Percentiles rank a stretch among this genome's conserved stretches.
Conservation (phyloP, 2,797 vertebrate genomes). For the Hoplostethus mediterraneus region DNA sequence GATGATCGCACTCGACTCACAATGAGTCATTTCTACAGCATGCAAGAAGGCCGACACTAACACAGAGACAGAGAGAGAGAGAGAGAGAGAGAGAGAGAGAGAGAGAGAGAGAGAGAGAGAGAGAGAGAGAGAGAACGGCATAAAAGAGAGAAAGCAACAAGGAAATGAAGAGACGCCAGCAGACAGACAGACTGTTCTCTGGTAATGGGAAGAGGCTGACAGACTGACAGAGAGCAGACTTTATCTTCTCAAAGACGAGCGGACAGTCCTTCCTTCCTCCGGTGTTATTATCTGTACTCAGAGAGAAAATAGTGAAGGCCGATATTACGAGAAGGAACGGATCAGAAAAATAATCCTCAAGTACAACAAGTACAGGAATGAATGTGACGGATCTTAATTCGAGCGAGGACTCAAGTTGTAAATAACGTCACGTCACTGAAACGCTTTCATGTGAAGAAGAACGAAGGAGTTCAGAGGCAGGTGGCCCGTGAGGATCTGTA, state of each 20-base stretch:
- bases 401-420: no score
- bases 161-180: no score
- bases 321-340: no score
- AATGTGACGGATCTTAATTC: background rate
- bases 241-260: conserved; percentile 46
- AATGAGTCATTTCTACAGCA: conserved; percentile 42
- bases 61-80: background rate
- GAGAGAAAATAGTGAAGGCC: background rate
- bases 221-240: background rate
- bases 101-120: background rate
- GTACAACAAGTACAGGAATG: conserved; percentile 11
- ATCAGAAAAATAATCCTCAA: background rate
- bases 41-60: conserved; percentile 33
- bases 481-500: background rate
- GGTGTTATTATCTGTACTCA: background rate
- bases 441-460: background rate
- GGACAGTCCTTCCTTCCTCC: conserved; percentile 9
- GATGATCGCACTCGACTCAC: conserved; percentile 44
- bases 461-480: background rate
- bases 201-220: conserved; percentile 1
- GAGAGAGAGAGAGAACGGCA: background rate
- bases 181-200: conserved; percentile 39
- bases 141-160: no score
- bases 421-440: no score
- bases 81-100: background rate